phyloP scores from a whole-genome alignment of 1,140 invertebrate genomes.

The Pectinophora gossypiella region DNA sequence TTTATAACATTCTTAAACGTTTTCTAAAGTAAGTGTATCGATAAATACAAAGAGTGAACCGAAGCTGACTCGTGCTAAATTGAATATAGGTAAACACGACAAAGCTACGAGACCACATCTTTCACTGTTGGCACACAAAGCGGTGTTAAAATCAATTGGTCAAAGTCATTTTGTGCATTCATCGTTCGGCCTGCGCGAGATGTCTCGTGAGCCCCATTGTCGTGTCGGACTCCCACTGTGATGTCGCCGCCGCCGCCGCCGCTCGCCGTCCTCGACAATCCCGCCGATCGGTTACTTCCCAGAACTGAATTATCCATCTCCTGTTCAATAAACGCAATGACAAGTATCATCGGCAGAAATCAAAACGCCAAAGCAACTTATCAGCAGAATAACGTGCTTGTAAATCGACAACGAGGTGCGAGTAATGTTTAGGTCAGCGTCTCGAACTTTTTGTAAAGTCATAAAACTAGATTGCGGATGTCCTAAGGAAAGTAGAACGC shows the following conservation, averaged over 20 bases:
- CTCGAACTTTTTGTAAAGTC: constrained; percentile 65
- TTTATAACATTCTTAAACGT: background rate
- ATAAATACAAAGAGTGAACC: background rate
- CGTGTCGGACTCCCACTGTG: constrained; percentile 50
- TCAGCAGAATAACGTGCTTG: background rate
- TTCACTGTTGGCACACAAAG: constrained; percentile 34
- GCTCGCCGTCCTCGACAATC: constrained; percentile 39
- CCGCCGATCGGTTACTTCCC: constrained; percentile 25
- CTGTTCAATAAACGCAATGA: background rate
- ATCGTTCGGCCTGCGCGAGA: constrained; percentile 27
- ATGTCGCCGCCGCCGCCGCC: constrained; percentile 38
- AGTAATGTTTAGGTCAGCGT: constrained; percentile 35
- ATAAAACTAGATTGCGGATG: constrained; percentile 69
- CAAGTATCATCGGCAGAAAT: background rate
- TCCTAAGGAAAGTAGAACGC: constrained; percentile 67
- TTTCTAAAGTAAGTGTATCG: background rate
- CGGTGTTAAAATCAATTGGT: constrained; percentile 66
- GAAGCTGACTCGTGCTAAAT: constrained; percentile 16
- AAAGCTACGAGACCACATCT: constrained; percentile 26
- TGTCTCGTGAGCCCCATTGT: constrained; percentile 45
- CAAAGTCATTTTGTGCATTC: constrained; percentile 57
- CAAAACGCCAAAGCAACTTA: background rate
- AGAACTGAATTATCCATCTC: constrained; percentile 23
- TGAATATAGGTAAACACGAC: constrained; percentile 26
- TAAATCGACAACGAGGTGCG: background rate